These are phyloP conservation scores for Spodoptera frugiperda DNA, from an alignment of 1,140 invertebrate species.

Conservation along the genomic window DNA sequence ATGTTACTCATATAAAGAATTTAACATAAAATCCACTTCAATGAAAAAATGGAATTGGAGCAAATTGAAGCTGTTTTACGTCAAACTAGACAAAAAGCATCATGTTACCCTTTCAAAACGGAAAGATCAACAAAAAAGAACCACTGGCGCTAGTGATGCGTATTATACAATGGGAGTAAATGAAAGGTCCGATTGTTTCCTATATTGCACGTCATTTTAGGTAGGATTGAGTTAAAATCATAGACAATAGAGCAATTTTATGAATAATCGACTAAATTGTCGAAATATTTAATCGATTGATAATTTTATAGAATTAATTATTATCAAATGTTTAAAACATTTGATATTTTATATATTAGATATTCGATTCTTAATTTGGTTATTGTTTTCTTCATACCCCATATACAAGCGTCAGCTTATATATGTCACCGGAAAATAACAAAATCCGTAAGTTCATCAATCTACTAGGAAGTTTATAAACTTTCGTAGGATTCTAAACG, in stretches of 20 bases:
- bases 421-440: no score
- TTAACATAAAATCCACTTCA: constrained; percentile 58
- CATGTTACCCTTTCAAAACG: constrained; percentile 57
- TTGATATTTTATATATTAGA: no score
- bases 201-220: neutral
- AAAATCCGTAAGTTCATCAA: no score
- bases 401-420: no score
- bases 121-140: constrained; percentile 39
- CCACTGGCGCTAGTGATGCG: constrained; percentile 39
- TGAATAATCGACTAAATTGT: constrained; percentile 11
- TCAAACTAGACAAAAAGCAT: constrained; percentile 81
- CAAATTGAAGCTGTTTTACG: constrained; percentile 79
- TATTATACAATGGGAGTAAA: constrained; percentile 45
- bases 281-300: neutral
- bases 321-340: no score
- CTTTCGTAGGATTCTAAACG: no score
- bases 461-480: no score
- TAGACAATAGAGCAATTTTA: constrained; percentile 51
- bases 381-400: no score
- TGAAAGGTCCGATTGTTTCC: constrained; percentile 56
- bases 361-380: no score
- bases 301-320: no score
- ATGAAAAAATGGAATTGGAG: constrained; percentile 72
- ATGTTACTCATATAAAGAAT: constrained; percentile 78
- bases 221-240: constrained; percentile 55